Base-by-base conservation (phyloP, 2,888 invertebrate species). In the Zootermopsis nevadensis region DNA sequence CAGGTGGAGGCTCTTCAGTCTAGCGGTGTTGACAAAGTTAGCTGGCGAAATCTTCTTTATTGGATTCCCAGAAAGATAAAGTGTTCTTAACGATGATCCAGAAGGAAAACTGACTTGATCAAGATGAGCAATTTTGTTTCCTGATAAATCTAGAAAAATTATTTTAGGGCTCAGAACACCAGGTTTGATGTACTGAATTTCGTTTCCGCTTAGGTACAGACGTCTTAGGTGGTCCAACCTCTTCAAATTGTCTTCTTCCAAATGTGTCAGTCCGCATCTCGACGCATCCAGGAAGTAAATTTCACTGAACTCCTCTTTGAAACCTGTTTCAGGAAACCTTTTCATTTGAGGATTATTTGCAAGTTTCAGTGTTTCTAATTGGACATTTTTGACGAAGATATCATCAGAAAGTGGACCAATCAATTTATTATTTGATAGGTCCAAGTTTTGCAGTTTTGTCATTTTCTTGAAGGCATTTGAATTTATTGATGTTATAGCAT, bases 1-100 rank as follows among this genome's bases (percentile, higher is more conserved):
- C 82, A 94, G 92, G 87, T 96, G 95, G 82, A 96, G 89, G 87
- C 92, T 92, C 42, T 91, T 91, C 35, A 96, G 90, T 85, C 92
- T 90, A 8, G 91, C 92, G 55, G 94, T 92, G 82, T 92, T 90
- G 83, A 92, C 87, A 89, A 96, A 96, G 3, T 94, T 91, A 83
- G 93, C 91, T 2, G 94, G 92, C 82, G 94, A 93, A 4, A 96
- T 88, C 19, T 92, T 91, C 85, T 91, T 91, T 84, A 96, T 90
- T 0, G 94, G 94, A 89, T 96, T 96, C 24, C 94, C 94, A 86
- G 94, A 93, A 74, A 96, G 91, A 87, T 93, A 94, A 22, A 96
- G 89, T 88, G 92, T 93, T 38, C 90, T 92, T 83, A 96, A 89
- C 85, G 93, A 92, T 35, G 90, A 91, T 86, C 95, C 95, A 85